phyloP scores from a whole-genome alignment of 2,797 vertebrate genomes.

The Sebastes glaucus region DNA sequence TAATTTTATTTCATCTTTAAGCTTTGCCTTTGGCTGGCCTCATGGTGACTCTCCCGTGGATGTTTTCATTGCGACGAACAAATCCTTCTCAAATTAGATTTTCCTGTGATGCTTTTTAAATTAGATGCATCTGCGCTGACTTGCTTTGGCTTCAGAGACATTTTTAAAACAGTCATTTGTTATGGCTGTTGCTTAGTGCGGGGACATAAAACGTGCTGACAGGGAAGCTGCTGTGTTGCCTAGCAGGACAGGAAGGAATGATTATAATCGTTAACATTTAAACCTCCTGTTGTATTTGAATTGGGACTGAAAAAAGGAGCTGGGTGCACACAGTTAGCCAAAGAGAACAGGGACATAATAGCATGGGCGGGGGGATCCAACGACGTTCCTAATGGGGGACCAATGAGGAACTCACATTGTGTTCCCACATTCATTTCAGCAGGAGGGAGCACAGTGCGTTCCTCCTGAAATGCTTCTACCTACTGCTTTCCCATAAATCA shows the following conservation, averaged over 20 bases:
- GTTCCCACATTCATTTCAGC: conserved; percentile 28
- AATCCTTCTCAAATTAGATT: conserved; percentile 65
- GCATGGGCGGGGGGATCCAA: neutral
- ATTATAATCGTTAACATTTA: conserved; percentile 60
- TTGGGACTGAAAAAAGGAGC: conserved; percentile 23
- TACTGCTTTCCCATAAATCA: neutral
- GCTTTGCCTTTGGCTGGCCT: conserved; percentile 43
- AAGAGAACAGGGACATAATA: conserved; percentile 22
- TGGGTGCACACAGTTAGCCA: conserved; percentile 4
- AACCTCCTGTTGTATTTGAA: conserved; percentile 52
- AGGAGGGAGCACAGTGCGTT: neutral
- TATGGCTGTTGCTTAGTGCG: conserved; percentile 50
- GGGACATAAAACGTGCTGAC: conserved; percentile 37
- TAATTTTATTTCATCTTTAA: conserved; percentile 40
- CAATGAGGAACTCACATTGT: conserved; percentile 9
- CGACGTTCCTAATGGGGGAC: neutral
- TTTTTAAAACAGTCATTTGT: conserved; percentile 49
- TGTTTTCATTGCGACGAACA: conserved; percentile 59
- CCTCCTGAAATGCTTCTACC: neutral
- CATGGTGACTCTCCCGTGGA: conserved; percentile 44
- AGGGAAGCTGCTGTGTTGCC: conserved; percentile 54
- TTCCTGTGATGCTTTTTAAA: conserved; percentile 54
- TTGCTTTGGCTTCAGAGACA: conserved; percentile 34
- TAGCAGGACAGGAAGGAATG: conserved; percentile 58
- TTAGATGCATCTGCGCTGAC: conserved; percentile 31